Evolutionary conservation across 2,113 vertebrate genomes (phyloP).

Genomic region (Anhinga anhinga): DNA sequence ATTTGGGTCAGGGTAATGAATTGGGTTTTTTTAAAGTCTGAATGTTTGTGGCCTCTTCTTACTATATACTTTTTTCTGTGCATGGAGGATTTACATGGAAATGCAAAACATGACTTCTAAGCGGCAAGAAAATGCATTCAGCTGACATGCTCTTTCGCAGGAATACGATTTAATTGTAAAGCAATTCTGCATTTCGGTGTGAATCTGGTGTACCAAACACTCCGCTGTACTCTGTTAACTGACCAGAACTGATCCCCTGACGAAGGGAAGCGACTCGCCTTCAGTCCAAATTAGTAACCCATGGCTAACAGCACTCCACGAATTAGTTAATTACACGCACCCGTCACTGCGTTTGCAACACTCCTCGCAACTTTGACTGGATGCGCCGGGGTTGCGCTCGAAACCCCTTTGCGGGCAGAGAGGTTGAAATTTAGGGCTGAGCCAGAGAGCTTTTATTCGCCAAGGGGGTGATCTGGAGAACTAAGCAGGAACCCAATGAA

Average conservation of each 20-base stretch:
- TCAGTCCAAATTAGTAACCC: constrained; percentile 37
- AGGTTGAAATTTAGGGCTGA: not conserved
- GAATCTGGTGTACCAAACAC: not conserved
- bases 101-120: not conserved
- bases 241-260: constrained; percentile 36
- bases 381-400: constrained; percentile 1
- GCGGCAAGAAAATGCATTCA: constrained; percentile 35
- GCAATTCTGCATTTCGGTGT: constrained; percentile 19
- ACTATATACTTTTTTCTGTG: not conserved
- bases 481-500: not conserved
- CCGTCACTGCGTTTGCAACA: constrained; percentile 21
- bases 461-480: not conserved
- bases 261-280: not conserved
- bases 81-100: not conserved
- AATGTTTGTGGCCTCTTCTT: constrained; percentile 64
- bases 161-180: constrained; percentile 5
- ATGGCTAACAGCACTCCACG: constrained; percentile 9
- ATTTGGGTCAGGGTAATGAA: constrained; percentile 71
- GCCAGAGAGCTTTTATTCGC: not conserved
- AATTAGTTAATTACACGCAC: constrained; percentile 44
- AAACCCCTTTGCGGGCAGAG: not conserved
- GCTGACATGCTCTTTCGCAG: not conserved
- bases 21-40: constrained; percentile 58
- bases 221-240: not conserved
- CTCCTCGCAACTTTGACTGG: constrained; percentile 30